Evolutionary conservation across 2,113 vertebrate genomes (phyloP), one percentile per base, ranked within the genome.

Genomic region (Sinocyclocheilus anophthalmus): DNA sequence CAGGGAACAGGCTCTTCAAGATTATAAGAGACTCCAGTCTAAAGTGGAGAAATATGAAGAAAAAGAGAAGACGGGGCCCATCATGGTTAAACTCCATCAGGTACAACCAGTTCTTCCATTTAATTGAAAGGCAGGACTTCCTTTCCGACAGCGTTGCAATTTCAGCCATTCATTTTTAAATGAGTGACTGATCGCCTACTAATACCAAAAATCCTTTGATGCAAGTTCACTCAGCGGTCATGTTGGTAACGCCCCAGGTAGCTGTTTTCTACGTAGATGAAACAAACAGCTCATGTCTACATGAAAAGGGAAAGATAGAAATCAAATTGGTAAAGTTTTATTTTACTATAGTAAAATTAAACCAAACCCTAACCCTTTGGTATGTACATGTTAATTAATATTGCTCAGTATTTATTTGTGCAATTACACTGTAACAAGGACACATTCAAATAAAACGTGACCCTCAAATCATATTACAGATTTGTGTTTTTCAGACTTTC

Each of bases 11-110:
- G 95, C 95, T 0, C 92, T 99, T 33, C 98, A 99, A 92, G 98
- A 99, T 88, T 99, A 99, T 92, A 95, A 96, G 55, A 94, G 97
- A 3, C 91, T 99, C 7, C 98, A 99, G 69, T 94, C 96, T 89
- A 98, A 97, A 90, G 96, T 98, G 94, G 98, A 99, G 91, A 99
- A 99, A 85, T 98, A 99, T 0, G 98, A 99, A 88, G 98, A 99
- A 80, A 99, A 99, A 84, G 98, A 99, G 26, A 97, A 96, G 88
- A 98, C 97, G 0, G 98, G 98, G 0, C 97, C 97, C 0, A 94
- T 96, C 61, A 94, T 99, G 85, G 96, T 97, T 90, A 99, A 99
- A 88, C 95, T 72, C 53, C 30, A 5, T 30, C 69, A 73, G 85
- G 55, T 87, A 59, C 85, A 84, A 42, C n/a, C n/a, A 65, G n/a